A percentile compares a stretch with the other conserved stretches of the same genome.
These are phyloP conservation scores for Glomeris maerens DNA, from an alignment of 1,140 invertebrate species.

Conservation along the genomic window DNA sequence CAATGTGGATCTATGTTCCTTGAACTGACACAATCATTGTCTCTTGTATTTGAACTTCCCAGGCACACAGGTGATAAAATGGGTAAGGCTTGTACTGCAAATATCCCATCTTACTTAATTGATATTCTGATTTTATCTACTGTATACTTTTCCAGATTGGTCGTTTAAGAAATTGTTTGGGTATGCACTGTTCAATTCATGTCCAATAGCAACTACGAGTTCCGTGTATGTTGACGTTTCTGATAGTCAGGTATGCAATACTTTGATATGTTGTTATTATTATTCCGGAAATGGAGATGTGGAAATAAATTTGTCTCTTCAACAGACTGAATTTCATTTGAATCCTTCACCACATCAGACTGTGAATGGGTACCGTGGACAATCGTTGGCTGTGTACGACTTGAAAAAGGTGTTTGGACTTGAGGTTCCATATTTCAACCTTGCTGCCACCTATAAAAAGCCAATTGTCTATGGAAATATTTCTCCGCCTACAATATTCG, in stretches of 20 bases:
- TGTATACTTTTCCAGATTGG: conserved; percentile 62
- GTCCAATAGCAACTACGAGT: conserved; percentile 59
- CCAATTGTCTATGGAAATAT: conserved; percentile 35
- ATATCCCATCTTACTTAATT: no score
- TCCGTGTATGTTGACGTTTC: conserved; percentile 71
- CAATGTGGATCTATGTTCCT: no score
- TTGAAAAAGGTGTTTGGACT: conserved; percentile 13
- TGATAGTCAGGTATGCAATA: conserved; percentile 28
- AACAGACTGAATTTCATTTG: conserved; percentile 26
- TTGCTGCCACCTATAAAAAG: conserved; percentile 40
- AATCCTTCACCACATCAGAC: conserved; percentile 40
- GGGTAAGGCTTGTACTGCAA: no score
- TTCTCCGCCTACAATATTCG: conserved; percentile 52
- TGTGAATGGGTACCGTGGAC: conserved; percentile 44
- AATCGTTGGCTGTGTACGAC: conserved; percentile 51
- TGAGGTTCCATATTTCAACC: conserved; percentile 49
- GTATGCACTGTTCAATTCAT: conserved; percentile 56
- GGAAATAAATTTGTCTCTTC: conserved; percentile 8
- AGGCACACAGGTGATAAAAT: conserved; percentile 17
- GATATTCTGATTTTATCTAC: no score
- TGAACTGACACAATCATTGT: conserved; percentile 60
- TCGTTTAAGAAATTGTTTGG: conserved; percentile 74
- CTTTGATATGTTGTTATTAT: neutral
- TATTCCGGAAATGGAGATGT: conserved; percentile 7
- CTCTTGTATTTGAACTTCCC: conserved; percentile 65